phyloP scores from a whole-genome alignment of 2,797 vertebrate genomes.

The Chiroxiphia lanceolata region DNA sequence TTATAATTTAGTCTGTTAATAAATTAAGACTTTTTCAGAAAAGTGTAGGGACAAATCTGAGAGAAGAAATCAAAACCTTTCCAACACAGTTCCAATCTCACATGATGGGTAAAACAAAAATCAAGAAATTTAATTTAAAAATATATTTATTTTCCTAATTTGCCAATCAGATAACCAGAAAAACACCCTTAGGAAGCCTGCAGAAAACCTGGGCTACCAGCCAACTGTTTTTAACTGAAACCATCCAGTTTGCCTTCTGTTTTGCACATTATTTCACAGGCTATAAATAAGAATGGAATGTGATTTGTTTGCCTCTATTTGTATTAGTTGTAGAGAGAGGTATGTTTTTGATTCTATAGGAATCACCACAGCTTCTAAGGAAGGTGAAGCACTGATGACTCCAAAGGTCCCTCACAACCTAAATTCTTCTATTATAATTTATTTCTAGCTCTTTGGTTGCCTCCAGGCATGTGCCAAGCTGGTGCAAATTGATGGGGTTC shows the following conservation, averaged over 20 bases:
- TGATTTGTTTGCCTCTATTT: not conserved
- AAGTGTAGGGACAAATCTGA: not conserved
- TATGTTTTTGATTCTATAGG: not conserved
- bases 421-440: not conserved
- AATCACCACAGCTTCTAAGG: not conserved
- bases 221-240: not conserved
- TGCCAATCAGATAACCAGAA: not conserved
- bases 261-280: slow-evolving; percentile 5
- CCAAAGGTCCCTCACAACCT: not conserved
- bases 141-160: not conserved
- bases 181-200: not conserved
- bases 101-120: not conserved
- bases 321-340: not conserved
- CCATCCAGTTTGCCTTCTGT: not conserved
- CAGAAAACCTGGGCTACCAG: not conserved
- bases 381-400: not conserved
- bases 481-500: not conserved
- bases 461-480: not conserved
- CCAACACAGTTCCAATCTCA: not conserved
- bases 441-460: not conserved
- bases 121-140: not conserved
- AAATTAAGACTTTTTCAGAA: not conserved
- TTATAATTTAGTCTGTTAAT: not conserved
- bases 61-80: not conserved
- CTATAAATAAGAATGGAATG: not conserved